Percentiles rank a stretch among this genome's conserved stretches.
Conservation (phyloP, 2,888 invertebrate species). For the Catocala fraxini region DNA sequence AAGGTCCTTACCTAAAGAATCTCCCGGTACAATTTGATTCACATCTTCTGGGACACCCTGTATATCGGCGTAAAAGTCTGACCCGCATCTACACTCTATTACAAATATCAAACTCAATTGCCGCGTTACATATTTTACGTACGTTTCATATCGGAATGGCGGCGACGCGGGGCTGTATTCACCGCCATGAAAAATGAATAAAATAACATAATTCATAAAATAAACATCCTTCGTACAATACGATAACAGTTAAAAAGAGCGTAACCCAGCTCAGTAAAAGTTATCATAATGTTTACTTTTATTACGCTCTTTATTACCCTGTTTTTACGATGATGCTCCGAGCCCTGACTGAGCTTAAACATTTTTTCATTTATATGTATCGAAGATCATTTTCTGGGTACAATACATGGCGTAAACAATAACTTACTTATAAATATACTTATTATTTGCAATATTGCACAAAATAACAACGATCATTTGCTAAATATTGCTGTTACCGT, state of each 20-base stretch:
- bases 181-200: constrained; percentile 29
- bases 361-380: constrained; percentile 48
- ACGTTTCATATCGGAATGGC: constrained; percentile 21
- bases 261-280: constrained; percentile 51
- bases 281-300: constrained; percentile 64
- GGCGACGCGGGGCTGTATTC: constrained; percentile 12
- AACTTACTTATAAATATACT: not conserved
- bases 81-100: constrained; percentile 22
- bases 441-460: too few relatives aligned
- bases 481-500: too few relatives aligned
- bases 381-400: constrained; percentile 32
- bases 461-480: too few relatives aligned
- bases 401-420: not conserved
- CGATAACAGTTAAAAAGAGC: constrained; percentile 53
- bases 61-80: constrained; percentile 40
- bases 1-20: too few relatives aligned
- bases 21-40: too few relatives aligned
- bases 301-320: constrained; percentile 56
- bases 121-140: constrained; percentile 28
- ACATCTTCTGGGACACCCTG: too few relatives aligned
- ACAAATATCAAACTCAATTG: constrained; percentile 22
- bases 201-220: constrained; percentile 45
- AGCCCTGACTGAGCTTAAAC: constrained; percentile 35
- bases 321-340: constrained; percentile 53
- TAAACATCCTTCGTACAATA: constrained; percentile 41